Percentiles rank a stretch among this genome's conserved stretches.
Conservation (phyloP, 2,797 vertebrate species). For the Poeciliopsis turneri region DNA sequence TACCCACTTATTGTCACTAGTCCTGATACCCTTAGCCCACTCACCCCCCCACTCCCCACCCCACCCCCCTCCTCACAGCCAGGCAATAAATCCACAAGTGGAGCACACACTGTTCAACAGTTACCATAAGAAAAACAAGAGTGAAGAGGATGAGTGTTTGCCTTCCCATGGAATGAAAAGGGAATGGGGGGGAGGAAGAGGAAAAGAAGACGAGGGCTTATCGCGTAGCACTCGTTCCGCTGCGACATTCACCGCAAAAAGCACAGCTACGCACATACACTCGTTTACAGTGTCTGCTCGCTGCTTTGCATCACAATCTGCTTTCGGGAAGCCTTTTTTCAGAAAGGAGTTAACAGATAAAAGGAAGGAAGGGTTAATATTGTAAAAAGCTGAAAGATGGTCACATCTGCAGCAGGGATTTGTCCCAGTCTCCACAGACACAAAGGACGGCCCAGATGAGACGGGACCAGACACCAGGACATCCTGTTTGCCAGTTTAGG, state of each 20-base stretch:
- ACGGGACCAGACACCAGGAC: slow-evolving; percentile 78
- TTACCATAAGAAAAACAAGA: slow-evolving; percentile 79
- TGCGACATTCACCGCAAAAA: slow-evolving; percentile 17
- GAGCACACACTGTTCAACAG: slow-evolving; percentile 76
- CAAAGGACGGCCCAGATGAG: slow-evolving; percentile 54
- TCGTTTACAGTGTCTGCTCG: slow-evolving; percentile 9
- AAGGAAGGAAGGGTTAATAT: slow-evolving; percentile 48
- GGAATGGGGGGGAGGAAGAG: slow-evolving; percentile 33
- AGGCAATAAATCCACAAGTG: slow-evolving; percentile 82
- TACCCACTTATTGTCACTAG: slow-evolving; percentile 83
- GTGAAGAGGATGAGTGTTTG: slow-evolving; percentile 78
- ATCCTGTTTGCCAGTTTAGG: slow-evolving; percentile 82
- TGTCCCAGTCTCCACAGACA: slow-evolving; percentile 54
- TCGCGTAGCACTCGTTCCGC: slow-evolving; percentile 49
- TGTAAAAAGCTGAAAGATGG: slow-evolving; percentile 57
- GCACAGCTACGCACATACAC: slow-evolving; percentile 14
- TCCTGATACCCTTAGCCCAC: slow-evolving; percentile 49
- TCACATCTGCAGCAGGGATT: slow-evolving; percentile 79
- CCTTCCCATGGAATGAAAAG: slow-evolving; percentile 79
- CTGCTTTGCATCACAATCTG: slow-evolving; percentile 43
- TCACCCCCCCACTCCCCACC: slow-evolving; percentile 33
- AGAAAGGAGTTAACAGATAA: slow-evolving; percentile 43
- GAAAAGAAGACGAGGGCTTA: slow-evolving; percentile 34
- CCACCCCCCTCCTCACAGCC: slow-evolving; percentile 63
- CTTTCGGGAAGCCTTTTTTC: slow-evolving; percentile 44